Base-by-base conservation (phyloP, 2,797 vertebrate species). In the Anas bernieri region DNA sequence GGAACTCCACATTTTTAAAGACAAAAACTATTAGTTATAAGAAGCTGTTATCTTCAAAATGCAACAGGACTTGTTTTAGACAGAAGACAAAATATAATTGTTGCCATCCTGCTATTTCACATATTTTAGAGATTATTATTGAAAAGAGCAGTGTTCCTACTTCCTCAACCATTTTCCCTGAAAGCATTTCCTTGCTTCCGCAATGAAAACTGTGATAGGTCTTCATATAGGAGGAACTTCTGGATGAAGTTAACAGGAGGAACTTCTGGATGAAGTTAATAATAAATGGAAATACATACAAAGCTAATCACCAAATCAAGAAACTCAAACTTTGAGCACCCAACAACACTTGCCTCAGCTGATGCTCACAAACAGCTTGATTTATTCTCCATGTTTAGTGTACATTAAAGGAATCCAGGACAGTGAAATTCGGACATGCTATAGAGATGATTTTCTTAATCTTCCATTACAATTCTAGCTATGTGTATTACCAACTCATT, bases 121-220 rank as follows among this genome's bases (percentile, higher is more conserved):
- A 10, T 81, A 86, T 93, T 95, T 95, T 56, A 56, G 28, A 45
- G 33, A 89, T 69, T 73, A 83, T 61, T 43, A 72, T 93, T 88
- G 92, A 41, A 91, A 86, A 89, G 28, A n/a, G 31, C 25, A 70
- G 59, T 73, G 85, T 80, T 88, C 35, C 58, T 13, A 23, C 22
- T 86, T 92, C 41, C 82, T 88, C 70, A 92, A 26, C 67, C 45
- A 48, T 52, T 39, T 88, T 17, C 14, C 22, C 23, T 69, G 33
- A 68, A 89, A 94, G 30, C 20, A 73, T 74, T 87, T 87, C 85
- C 69, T 90, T 88, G 35, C 41, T 88, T 62, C 39, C 48, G 31
- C 69, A 94, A 78, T 23, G 30, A 88, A 93, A 94, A 58, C 12
- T 90, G 55, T 15, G 39, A 61, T 55, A 50, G 13, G 26, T 61